A percentile compares a stretch with the other conserved stretches of the same genome.
These are phyloP conservation scores for Oreochromis niloticus DNA, from an alignment of 2,113 vertebrate species.

Conservation along the genomic window DNA sequence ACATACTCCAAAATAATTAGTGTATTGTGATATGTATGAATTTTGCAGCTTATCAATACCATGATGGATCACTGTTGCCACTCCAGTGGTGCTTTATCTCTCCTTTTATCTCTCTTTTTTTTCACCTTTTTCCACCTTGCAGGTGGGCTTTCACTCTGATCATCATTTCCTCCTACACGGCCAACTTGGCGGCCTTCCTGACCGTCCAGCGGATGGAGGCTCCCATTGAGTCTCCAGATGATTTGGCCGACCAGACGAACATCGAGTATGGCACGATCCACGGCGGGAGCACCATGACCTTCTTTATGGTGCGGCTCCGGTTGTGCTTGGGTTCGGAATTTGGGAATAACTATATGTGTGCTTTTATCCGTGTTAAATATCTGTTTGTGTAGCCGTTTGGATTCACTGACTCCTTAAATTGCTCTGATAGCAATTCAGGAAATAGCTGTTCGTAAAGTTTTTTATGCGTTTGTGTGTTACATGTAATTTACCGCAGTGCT, in stretches of 20 bases:
- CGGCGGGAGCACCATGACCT: slow-evolving; percentile 94
- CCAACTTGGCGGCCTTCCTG: slow-evolving; percentile 91
- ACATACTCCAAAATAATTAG: neutral
- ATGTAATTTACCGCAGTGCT: neutral
- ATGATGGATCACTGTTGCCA: neutral
- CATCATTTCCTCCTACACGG: slow-evolving; percentile 96
- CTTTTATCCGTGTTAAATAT: neutral
- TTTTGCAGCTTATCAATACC: neutral
- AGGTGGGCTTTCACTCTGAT: slow-evolving; percentile 97
- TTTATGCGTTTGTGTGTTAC: neutral
- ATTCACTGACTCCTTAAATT: neutral
- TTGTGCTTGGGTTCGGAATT: neutral
- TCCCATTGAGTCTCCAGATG: slow-evolving; percentile 89
- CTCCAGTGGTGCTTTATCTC: neutral
- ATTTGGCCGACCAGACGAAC: slow-evolving; percentile 93
- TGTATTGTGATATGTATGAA: neutral
- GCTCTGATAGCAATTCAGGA: neutral
- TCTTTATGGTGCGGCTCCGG: slow-evolving; percentile 82
- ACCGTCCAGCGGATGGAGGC: slow-evolving; percentile 95
- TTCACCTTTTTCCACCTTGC: neutral
- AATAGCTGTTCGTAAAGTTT: neutral
- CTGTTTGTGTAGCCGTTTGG: neutral
- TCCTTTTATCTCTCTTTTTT: neutral
- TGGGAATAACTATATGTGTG: neutral
- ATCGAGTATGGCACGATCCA: slow-evolving; percentile 94